Conservation (phyloP, 1,140 invertebrate species). For the Gonatopus flavifemur region DNA sequence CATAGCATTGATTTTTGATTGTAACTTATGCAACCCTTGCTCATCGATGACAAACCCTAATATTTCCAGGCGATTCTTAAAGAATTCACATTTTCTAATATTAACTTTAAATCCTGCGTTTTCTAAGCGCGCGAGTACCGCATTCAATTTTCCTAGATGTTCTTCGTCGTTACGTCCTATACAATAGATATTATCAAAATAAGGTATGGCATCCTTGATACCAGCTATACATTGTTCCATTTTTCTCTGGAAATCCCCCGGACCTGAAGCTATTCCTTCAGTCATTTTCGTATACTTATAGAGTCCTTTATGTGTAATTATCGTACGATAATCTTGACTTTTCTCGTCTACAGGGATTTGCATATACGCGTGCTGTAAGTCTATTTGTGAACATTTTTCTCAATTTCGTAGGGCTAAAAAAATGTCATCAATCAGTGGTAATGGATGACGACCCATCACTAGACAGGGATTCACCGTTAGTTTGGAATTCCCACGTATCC, state of each 20-base stretch:
- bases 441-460: no score
- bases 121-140: neutral
- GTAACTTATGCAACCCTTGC: neutral
- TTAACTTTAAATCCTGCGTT: neutral
- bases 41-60: conserved; percentile 1
- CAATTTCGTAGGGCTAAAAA: neutral
- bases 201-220: neutral
- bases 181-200: conserved; percentile 6
- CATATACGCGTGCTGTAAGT: neutral
- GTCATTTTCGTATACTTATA: no score
- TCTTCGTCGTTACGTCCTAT: neutral
- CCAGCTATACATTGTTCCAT: neutral
- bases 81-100: neutral
- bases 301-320: neutral
- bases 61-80: neutral
- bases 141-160: neutral
- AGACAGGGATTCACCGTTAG: no score
- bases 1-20: conserved; percentile 7
- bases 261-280: no score
- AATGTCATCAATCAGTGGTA: no score
- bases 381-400: neutral
- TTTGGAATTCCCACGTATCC: neutral
- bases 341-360: neutral
- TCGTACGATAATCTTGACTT: neutral
- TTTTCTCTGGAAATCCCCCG: no score